A percentile compares a stretch with the other conserved stretches of the same genome.
phyloP scores from a whole-genome alignment of 2,888 invertebrate species.

The Silvanus unidentatus region DNA sequence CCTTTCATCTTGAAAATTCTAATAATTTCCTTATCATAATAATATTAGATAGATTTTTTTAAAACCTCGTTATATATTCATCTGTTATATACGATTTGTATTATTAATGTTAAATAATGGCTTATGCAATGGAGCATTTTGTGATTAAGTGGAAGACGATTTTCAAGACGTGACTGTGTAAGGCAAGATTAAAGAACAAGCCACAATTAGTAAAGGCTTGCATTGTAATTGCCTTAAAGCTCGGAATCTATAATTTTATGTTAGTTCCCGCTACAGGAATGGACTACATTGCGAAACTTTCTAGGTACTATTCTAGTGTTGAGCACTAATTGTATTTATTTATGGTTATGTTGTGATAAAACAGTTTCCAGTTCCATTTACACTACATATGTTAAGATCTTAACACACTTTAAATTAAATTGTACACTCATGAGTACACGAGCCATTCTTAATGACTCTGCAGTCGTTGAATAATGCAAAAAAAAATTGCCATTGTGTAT shows the following conservation, averaged over 20 bases:
- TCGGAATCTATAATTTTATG: constrained; percentile 40
- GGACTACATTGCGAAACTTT: constrained; percentile 12
- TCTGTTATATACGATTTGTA: too few species aligned
- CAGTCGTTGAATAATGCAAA: too few species aligned
- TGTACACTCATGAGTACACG: too few species aligned
- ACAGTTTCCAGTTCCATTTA: constrained; percentile 10
- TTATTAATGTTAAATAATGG: too few species aligned
- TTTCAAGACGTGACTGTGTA: constrained; percentile 33
- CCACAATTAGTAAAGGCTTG: constrained; percentile 39
- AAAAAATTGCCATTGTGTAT: too few species aligned
- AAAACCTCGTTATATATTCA: too few species aligned
- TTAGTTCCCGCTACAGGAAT: constrained; percentile 24
- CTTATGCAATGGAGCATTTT: not conserved
- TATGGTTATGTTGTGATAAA: constrained; percentile 7
- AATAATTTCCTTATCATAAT: too few species aligned
- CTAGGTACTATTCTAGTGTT: constrained; percentile 11
- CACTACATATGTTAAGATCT: constrained; percentile 10
- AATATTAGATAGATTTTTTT: too few species aligned
- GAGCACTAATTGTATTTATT: constrained; percentile 17
- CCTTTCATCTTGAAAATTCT: too few species aligned
- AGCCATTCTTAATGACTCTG: too few species aligned
- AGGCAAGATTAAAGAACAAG: constrained; percentile 40
- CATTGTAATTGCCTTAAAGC: constrained; percentile 35
- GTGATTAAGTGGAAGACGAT: constrained; percentile 10
- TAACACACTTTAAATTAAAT: too few species aligned